phyloP scores from a whole-genome alignment of 2,113 vertebrate species.

The Syrrhaptes paradoxus region DNA sequence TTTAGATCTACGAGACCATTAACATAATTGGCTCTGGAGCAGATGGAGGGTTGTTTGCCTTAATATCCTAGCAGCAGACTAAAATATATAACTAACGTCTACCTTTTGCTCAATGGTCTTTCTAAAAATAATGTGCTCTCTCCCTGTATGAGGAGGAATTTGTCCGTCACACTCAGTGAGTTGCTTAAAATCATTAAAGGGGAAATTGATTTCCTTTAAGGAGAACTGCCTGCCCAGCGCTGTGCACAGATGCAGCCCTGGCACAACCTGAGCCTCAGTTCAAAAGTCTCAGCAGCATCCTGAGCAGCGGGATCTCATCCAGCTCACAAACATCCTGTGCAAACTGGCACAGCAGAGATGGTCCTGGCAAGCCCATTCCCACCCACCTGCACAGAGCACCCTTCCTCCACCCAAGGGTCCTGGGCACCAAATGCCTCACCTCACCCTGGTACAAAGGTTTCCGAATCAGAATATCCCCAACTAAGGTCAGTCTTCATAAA shows the following conservation, averaged over 20 bases:
- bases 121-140: not conserved
- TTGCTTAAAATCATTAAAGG: not conserved
- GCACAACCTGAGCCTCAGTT: not conserved
- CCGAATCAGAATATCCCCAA: not conserved
- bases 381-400: not conserved
- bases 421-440: not conserved
- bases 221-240: not conserved
- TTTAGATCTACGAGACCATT: constrained; percentile 62
- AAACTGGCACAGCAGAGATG: not conserved
- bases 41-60: constrained; percentile 64
- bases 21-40: constrained; percentile 72
- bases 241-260: not conserved
- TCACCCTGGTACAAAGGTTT: not conserved
- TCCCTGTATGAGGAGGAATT: not conserved
- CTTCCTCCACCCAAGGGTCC: not conserved
- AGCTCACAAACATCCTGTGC: not conserved
- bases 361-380: not conserved
- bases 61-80: constrained; percentile 58
- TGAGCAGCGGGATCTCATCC: not conserved
- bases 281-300: not conserved
- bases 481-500: not conserved
- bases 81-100: constrained; percentile 52
- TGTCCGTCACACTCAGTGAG: not conserved
- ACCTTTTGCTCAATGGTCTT: constrained; percentile 25
- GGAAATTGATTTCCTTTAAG: constrained; percentile 20